A percentile compares a stretch with the other conserved stretches of the same genome.
phyloP scores from a whole-genome alignment of 2,888 invertebrate species.

The Dryomyza anilis region DNA sequence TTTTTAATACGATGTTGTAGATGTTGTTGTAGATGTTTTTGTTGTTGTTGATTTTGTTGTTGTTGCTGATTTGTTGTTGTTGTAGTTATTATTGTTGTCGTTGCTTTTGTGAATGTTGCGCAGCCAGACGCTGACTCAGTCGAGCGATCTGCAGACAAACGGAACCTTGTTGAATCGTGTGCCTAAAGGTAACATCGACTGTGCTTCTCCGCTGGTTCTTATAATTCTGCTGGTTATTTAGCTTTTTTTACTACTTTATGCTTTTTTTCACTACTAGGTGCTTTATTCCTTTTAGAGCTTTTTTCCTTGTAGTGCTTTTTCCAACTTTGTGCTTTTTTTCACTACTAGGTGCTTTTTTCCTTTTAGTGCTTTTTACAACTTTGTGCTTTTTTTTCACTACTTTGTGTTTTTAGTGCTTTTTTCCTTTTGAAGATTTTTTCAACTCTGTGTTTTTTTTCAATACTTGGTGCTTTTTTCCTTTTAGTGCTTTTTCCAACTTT shows the following conservation, averaged over 20 bases:
- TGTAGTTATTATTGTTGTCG: constrained; percentile 20
- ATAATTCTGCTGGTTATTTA: no score
- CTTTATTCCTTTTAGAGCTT: not conserved
- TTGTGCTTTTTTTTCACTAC: not conserved
- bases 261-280: not conserved
- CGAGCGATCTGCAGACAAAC: not conserved
- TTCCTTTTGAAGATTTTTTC: not conserved
- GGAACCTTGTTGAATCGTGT: not conserved
- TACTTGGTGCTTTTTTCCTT: not conserved
- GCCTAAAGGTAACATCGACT: not conserved
- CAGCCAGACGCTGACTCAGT: not conserved
- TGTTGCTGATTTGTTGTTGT: constrained; percentile 13
- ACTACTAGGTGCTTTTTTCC: not conserved
- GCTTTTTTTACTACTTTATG: not conserved
- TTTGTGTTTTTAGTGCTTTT: not conserved
- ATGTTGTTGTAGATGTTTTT: constrained; percentile 28
- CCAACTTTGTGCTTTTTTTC: not conserved
- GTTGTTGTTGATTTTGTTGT: constrained; percentile 24
- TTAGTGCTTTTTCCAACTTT: no score
- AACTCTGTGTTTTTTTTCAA: not conserved
- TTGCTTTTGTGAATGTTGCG: not conserved
- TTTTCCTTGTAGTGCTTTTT: not conserved
- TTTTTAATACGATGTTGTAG: constrained; percentile 15
- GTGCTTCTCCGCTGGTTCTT: not conserved
- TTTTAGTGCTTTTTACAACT: not conserved